Evolutionary conservation across 2,113 vertebrate genomes (phyloP), one percentile per base, ranked within the genome.

Genomic region (Esox niger): DNA sequence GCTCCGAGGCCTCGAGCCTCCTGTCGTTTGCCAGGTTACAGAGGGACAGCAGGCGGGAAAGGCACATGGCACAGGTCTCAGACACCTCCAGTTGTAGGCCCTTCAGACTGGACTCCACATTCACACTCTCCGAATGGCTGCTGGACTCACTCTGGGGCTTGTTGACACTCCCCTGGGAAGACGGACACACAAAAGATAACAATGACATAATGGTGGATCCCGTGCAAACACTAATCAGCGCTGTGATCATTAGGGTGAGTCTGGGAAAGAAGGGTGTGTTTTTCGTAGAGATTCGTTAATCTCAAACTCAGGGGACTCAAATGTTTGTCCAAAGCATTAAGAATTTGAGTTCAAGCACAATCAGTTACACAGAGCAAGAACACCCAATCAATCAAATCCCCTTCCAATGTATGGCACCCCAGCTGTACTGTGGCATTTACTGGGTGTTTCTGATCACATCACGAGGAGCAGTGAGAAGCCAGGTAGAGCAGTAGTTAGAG

Each of bases 41-140:
- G 32, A 96, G 78, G 10, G 90, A 89, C 63, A 97, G 83, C 54
- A 98, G 81, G 46, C 95, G 93, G 78, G 95, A 94, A 54, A 98
- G 89, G 83, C 96, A 98, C 59, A 96, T 88, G 3, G 92, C 85
- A 71, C 96, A 97, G 26, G 94, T 95, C 49, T 98, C 96, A 0
- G 96, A 98, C 0, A 94, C 87, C 88, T 99, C 97, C 82, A 96
- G 81, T 76, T 98, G 96, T 74, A 98, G 77, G 9, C 96, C 95
- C 47, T 91, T 94, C 69, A 98, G 90, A 61, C 86, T 92, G 81
- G 94, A 96, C 63, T 97, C 94, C 77, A 98, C 70, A 66, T 88
- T 93, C 5, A 96, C 80, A 0, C 91, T 94, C 35, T 92, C 91
- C 0, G 90, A 78, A 23, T 94, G 91, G 73, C 84, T 71, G 0